Evolutionary conservation across 2,888 invertebrate species (phyloP).

Genomic region (Lithosia quadra): DNA sequence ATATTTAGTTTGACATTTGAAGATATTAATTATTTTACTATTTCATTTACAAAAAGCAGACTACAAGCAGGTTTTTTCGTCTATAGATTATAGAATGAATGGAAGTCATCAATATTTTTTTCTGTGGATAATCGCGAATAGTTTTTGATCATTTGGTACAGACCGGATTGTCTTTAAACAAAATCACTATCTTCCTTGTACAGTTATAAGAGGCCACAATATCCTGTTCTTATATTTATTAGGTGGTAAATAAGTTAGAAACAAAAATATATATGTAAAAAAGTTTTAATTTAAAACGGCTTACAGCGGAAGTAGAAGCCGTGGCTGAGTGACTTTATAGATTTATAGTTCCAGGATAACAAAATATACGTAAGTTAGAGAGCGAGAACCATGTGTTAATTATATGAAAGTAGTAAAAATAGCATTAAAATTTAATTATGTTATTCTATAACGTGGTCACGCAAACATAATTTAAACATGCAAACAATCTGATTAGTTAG

Average conservation of each 20-base stretch:
- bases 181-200: conserved; percentile 10
- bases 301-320: background rate
- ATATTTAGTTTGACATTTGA: background rate
- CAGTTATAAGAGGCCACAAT: conserved; percentile 19
- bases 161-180: conserved; percentile 12
- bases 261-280: background rate
- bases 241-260: conserved; percentile 10
- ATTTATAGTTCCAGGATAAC: conserved; percentile 4
- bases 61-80: background rate
- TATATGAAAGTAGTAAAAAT: background rate
- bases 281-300: background rate
- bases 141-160: conserved; percentile 12
- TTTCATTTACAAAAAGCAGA: background rate
- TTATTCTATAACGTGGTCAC: background rate
- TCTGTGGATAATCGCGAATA: background rate
- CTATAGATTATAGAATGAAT: conserved; percentile 1
- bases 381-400: background rate
- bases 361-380: background rate
- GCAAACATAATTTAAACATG: background rate
- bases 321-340: background rate
- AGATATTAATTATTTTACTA: background rate
- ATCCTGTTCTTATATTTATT: conserved; percentile 18
- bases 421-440: background rate
- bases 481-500: background rate
- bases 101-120: conserved; percentile 13